phyloP scores from a whole-genome alignment of 1,140 invertebrate species.

The Meloidogyne chitwoodi region DNA sequence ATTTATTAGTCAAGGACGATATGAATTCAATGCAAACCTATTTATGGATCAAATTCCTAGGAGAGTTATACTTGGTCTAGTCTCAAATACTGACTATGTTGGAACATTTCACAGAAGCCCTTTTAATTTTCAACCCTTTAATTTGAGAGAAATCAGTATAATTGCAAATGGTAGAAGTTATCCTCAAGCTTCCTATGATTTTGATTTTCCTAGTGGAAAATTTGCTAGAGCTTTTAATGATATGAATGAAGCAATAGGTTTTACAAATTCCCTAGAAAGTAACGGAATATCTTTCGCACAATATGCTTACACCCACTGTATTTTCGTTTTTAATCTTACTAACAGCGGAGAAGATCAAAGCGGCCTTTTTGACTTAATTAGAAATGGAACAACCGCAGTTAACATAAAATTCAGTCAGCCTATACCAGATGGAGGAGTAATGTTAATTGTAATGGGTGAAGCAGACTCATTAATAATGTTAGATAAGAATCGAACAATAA shows the following conservation, averaged over 20 bases:
- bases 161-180: background rate
- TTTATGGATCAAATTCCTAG: constrained; percentile 23
- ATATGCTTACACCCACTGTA: no score
- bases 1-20: constrained; percentile 9
- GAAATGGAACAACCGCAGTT: no score
- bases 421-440: no score
- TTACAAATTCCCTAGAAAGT: constrained; percentile 7
- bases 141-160: constrained; percentile 16
- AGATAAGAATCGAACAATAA: no score
- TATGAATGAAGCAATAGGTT: constrained; percentile 17
- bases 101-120: constrained; percentile 2
- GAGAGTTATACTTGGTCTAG: constrained; percentile 12
- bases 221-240: constrained; percentile 17
- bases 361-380: no score
- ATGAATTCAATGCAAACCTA: constrained; percentile 13
- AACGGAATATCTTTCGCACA: no score
- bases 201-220: constrained; percentile 20
- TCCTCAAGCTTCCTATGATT: constrained; percentile 8
- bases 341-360: no score
- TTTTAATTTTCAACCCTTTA: constrained; percentile 23
- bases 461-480: no score
- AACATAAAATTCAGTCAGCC: no score
- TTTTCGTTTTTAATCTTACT: no score
- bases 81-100: background rate
- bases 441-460: no score